Base-by-base conservation (phyloP, 2,113 vertebrate species). In the Hydrolagus affinis region DNA sequence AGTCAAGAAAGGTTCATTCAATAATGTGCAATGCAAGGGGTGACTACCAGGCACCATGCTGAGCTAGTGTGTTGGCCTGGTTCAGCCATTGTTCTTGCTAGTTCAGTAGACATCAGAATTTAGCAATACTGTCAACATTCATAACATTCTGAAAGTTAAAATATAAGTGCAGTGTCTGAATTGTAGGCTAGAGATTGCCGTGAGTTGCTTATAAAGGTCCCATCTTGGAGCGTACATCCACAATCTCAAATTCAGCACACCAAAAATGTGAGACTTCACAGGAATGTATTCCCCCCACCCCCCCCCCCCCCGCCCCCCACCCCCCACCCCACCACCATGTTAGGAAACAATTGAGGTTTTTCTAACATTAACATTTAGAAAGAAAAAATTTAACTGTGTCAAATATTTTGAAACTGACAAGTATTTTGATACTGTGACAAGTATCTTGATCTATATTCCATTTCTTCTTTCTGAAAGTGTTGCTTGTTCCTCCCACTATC, bases 1-100 rank as follows among this genome's bases (percentile, higher is more conserved):
- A 88, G 89, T 89, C 87, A 87, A 92, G 90, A 92, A 88, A 90
- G 89, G 91, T 92, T 92, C 91, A 88, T 91, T 89, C 86, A 89
- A 86, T 90, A 91, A 90, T 87, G 85, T 91, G 87, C 86, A 86
- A 59, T n/a, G 88, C 77, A 72, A 80, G 56, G 2, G 56, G 2
- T 85, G 73, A 86, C 66, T 74, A 88, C 85, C 86, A 66, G 86
- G 78, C 75, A 87, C 62, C 85, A 77, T 0, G 21, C 87, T 86
- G 88, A 28, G 86, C 72, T 87, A 32, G 30, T 77, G 86, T 8
- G 28, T 86, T 87, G 85, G 62, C 70, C 64, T 75, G 2, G 85
- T 86, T 80, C 17, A 80, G 72, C 87, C 86, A 70, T 87, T 90
- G 90, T 90, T 90, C 87, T 86, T 74, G 86, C 76, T 85, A 75